Evolutionary conservation across 2,797 vertebrate genomes (phyloP).

Genomic region (Halcyon leucocephala): DNA sequence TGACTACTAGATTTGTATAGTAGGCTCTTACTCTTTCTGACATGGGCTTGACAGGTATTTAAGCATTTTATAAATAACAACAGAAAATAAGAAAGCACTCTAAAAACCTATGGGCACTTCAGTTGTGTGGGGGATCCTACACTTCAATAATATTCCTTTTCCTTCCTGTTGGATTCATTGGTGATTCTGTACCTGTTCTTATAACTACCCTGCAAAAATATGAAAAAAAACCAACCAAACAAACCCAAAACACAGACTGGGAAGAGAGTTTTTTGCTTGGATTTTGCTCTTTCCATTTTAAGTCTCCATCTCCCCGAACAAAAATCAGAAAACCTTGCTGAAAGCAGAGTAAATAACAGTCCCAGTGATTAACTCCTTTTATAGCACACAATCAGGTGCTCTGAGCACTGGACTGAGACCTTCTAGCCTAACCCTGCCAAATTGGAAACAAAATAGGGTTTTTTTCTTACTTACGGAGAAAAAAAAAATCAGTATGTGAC

Average conservation of each 20-base stretch:
- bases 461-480: not conserved
- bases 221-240: not conserved
- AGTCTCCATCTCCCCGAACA: not conserved
- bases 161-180: not conserved
- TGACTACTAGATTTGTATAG: not conserved
- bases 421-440: slow-evolving; percentile 18
- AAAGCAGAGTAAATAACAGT: not conserved
- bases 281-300: not conserved
- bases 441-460: not conserved
- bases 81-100: not conserved
- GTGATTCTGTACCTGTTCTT: not conserved
- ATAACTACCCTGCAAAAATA: not conserved
- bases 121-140: not conserved
- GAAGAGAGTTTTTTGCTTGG: not conserved
- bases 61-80: not conserved
- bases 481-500: not conserved
- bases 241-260: not conserved
- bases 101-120: not conserved
- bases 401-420: not conserved
- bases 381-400: not conserved
- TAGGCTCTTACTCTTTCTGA: not conserved
- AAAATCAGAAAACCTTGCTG: not conserved
- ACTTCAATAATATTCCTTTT: not conserved
- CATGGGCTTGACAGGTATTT: not conserved
- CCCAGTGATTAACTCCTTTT: not conserved